Base-by-base conservation (phyloP, 2,113 vertebrate species). In the Triplophysa dalaica region DNA sequence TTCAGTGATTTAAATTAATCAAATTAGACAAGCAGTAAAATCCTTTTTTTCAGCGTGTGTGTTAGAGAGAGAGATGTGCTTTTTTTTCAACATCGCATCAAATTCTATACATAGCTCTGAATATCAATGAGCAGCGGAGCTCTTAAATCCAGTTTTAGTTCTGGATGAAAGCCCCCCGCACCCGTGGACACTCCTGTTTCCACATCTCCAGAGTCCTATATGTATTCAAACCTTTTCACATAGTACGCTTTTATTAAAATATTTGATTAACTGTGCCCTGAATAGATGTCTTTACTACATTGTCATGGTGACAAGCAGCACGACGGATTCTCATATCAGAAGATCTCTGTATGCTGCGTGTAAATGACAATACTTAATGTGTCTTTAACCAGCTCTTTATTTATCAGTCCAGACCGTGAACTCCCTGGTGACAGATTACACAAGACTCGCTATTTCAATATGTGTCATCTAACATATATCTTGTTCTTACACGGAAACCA, bases 31-130 rank as follows among this genome's bases (percentile, higher is more conserved):
- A 29, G 3, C 29, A 29, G 29, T 4, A 29, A 29, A 29, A 29
- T 29, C 29, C 29, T 29, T 29, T 29, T 29, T 29, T 29, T 29
- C 29, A 29, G 29, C 0, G 29, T 29, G 29, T 48, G 43, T 48
- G 19, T 65, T 7, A 21, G 64, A 22, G 45, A 45, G 4, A 58
- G 63, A 61, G 54, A 75, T 65, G 22, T 17, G 22, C 21, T 61
- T 45, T 24, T 24, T 19, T 72, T 29, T 63, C 61, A 65, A 61
- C 50, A 41, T 50, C 67, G 29, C 52, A 45, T 81, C 56, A 61
- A 69, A 50, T 38, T 21, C 75, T 77, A 77, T 65, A 65, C 45
- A 65, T 38, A 52, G 45, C 62, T 65, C 17, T 77, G 64, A 78
- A 68, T 78, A 38, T 78, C 64, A 56, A 61, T 68, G 76, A 68